Conservation (phyloP, 2,113 vertebrate species). For the Epinephelus fuscoguttatus region DNA sequence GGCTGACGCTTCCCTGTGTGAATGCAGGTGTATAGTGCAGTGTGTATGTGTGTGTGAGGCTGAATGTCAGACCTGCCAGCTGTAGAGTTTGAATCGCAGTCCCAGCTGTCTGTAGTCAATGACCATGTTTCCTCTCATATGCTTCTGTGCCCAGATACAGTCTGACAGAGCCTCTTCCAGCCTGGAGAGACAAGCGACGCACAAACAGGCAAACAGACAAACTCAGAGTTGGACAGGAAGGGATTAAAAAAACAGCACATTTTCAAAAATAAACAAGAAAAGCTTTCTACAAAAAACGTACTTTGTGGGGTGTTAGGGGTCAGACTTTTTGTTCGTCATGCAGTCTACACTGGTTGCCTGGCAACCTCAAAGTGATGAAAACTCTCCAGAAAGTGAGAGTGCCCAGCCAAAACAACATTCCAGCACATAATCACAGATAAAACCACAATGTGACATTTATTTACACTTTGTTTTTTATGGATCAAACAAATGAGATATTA, state of each 20-base stretch:
- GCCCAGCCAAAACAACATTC: neutral
- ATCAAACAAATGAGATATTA: neutral
- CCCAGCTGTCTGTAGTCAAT: slow-evolving; percentile 95
- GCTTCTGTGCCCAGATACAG: slow-evolving; percentile 86
- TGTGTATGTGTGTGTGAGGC: neutral
- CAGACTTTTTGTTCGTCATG: neutral
- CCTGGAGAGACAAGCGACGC: slow-evolving; percentile 71
- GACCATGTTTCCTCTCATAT: slow-evolving; percentile 86
- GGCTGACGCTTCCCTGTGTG: neutral
- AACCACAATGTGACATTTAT: neutral
- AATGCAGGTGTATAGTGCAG: slow-evolving; percentile 16
- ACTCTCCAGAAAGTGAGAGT: neutral
- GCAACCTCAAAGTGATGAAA: slow-evolving; percentile 5
- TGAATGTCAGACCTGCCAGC: slow-evolving; percentile 89
- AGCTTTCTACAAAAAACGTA: neutral
- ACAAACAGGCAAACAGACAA: neutral
- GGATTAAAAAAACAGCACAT: neutral
- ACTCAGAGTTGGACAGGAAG: neutral
- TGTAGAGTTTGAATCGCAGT: slow-evolving; percentile 87
- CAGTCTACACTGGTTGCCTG: neutral
- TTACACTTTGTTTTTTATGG: neutral
- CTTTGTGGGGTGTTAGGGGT: neutral
- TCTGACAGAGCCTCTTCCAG: slow-evolving; percentile 88
- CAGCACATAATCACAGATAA: neutral
- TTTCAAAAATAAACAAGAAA: neutral